A percentile compares a stretch with the other conserved stretches of the same genome.
These are phyloP conservation scores for Dryocosmus kuriphilus DNA, from an alignment of 2,888 invertebrate genomes.

Conservation along the genomic window DNA sequence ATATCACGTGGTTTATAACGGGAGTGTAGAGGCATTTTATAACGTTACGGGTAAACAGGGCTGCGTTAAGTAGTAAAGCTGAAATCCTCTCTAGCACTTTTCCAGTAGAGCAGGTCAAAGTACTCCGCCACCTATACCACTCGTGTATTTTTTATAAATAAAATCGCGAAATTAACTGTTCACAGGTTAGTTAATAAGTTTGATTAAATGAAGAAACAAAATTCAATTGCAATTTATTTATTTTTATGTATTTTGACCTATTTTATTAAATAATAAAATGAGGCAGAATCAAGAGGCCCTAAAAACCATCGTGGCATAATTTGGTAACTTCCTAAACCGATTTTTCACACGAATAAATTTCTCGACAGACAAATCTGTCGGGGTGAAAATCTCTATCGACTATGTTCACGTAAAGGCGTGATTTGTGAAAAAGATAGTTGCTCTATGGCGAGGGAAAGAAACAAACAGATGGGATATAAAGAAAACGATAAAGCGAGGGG, in stretches of 20 bases:
- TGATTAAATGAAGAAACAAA: not conserved
- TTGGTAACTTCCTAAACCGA: not conserved
- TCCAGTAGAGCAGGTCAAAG: slow-evolving; percentile 57
- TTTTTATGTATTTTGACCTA: no score
- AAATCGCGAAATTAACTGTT: not conserved
- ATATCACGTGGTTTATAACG: slow-evolving; percentile 72
- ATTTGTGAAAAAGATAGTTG: slow-evolving; percentile 35
- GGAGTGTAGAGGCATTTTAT: slow-evolving; percentile 59
- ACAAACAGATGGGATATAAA: slow-evolving; percentile 34
- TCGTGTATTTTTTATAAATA: slow-evolving; percentile 6
- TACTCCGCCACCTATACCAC: slow-evolving; percentile 46
- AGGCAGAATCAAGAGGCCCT: not conserved
- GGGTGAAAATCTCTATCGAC: slow-evolving; percentile 32
- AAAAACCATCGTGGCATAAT: not conserved
- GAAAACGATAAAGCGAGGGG: slow-evolving; percentile 12
- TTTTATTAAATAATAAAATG: no score
- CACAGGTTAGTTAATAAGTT: not conserved
- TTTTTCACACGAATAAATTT: slow-evolving; percentile 25
- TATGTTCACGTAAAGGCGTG: slow-evolving; percentile 6
- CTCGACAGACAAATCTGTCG: slow-evolving; percentile 15
- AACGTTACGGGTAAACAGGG: slow-evolving; percentile 67
- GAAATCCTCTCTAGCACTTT: slow-evolving; percentile 45
- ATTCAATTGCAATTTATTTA: no score
- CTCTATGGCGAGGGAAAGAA: slow-evolving; percentile 4
- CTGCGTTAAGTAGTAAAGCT: slow-evolving; percentile 66